These are phyloP conservation scores for Enteromius fasciolatus DNA, from an alignment of 2,797 vertebrate species.

Conservation along the genomic window DNA sequence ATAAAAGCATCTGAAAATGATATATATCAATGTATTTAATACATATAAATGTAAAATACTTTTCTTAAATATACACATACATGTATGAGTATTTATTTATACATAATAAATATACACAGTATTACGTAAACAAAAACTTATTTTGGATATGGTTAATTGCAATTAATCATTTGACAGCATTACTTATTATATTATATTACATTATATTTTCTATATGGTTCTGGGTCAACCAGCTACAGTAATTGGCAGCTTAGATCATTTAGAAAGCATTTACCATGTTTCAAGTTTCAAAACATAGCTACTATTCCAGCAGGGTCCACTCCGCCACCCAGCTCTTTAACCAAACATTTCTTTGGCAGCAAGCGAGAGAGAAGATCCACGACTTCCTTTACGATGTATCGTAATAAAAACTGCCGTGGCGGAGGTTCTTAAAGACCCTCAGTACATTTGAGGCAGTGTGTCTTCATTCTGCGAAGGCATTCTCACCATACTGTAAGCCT, in stretches of 20 bases:
- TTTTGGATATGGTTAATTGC: too few species aligned
- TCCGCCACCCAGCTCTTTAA: conserved; percentile 15
- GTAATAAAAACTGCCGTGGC: conserved; percentile 5
- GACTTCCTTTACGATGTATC: conserved; percentile 28
- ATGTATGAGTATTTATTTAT: too few species aligned
- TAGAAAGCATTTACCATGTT: neutral
- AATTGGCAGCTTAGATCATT: neutral
- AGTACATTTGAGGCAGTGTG: conserved; percentile 26
- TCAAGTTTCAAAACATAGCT: conserved; percentile 17
- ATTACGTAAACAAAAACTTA: too few species aligned
- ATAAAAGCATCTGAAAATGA: too few species aligned
- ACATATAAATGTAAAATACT: too few species aligned
- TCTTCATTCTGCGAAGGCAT: conserved; percentile 36
- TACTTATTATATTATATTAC: neutral
- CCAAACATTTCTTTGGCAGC: conserved; percentile 32
- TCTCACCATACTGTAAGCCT: conserved; percentile 39
- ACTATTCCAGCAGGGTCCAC: conserved; percentile 9
- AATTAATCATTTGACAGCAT: too few species aligned
- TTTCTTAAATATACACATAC: too few species aligned
- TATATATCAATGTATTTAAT: too few species aligned
- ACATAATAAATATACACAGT: too few species aligned
- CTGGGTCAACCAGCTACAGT: neutral
- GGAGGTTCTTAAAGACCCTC: conserved; percentile 9
- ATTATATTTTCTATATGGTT: neutral
- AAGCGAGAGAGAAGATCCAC: conserved; percentile 21